A percentile compares a stretch with the other conserved stretches of the same genome.
These are phyloP conservation scores for Philopedon plagiatum DNA, from an alignment of 2,888 invertebrate species.

Conservation along the genomic window DNA sequence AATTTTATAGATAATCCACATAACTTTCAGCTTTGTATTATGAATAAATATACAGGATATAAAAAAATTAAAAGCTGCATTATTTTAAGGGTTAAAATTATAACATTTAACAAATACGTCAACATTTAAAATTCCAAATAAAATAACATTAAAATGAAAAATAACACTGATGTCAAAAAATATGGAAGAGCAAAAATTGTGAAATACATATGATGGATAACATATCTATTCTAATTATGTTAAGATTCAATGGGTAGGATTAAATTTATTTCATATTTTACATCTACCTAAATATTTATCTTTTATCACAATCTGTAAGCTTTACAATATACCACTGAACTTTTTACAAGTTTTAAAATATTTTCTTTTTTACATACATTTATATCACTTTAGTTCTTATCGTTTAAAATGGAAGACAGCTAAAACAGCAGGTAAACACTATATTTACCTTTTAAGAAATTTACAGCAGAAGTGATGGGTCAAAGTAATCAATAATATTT, in stretches of 20 bases:
- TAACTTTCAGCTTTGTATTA: too few relatives aligned
- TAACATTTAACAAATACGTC: too few relatives aligned
- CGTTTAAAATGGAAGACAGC: conserved; percentile 47
- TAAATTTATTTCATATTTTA: conserved; percentile 17
- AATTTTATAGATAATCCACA: too few relatives aligned
- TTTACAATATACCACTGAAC: conserved; percentile 17
- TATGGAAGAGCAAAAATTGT: too few relatives aligned
- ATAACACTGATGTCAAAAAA: too few relatives aligned
- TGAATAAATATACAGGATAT: too few relatives aligned
- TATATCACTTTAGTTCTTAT: conserved; percentile 47
- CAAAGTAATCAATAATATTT: conserved; percentile 9
- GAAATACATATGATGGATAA: too few relatives aligned
- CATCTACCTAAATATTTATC: conserved; percentile 22
- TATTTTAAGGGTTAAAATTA: too few relatives aligned
- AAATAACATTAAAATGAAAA: too few relatives aligned
- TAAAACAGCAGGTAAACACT: conserved; percentile 37
- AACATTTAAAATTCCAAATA: too few relatives aligned
- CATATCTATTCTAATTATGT: not conserved
- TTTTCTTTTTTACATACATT: conserved; percentile 41
- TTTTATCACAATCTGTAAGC: conserved; percentile 45
- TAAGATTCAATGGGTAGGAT: not conserved
- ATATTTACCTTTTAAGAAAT: conserved; percentile 30
- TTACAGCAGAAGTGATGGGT: conserved; percentile 18
- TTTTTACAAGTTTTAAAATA: conserved; percentile 37
- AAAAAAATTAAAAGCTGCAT: too few relatives aligned